Conservation (phyloP, 2,888 invertebrate species). For the Apamea monoglypha region DNA sequence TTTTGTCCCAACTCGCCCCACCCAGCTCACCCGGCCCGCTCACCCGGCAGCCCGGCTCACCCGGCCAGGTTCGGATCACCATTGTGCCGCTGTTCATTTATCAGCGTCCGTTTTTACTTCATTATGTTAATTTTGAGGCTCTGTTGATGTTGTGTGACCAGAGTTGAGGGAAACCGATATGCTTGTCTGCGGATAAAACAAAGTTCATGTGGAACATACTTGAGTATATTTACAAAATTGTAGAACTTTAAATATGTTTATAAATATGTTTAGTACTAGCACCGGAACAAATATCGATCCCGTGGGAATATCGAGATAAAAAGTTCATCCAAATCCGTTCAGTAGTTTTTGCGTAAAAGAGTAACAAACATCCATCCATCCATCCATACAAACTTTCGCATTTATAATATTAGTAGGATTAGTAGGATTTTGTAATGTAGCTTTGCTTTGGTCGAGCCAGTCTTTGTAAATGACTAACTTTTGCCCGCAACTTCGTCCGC, state of each 20-base stretch:
- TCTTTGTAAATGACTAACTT: no score
- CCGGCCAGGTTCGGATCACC: constrained; percentile 19
- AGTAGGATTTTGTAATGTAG: not conserved
- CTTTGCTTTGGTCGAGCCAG: not conserved
- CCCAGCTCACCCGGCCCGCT: not conserved
- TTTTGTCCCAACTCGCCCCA: constrained; percentile 43
- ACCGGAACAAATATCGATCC: no score
- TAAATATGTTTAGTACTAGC: not conserved
- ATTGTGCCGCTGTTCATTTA: constrained; percentile 54
- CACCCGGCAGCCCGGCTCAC: not conserved
- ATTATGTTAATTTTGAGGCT: constrained; percentile 49
- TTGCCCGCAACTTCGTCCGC: no score
- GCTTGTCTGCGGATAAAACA: not conserved
- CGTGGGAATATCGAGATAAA: no score
- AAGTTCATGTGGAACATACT: not conserved
- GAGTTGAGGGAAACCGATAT: constrained; percentile 1
- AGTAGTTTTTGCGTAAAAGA: no score
- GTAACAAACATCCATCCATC: no score
- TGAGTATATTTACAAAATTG: not conserved
- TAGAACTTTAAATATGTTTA: not conserved
- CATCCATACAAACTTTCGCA: no score
- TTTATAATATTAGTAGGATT: no score
- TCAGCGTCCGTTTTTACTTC: constrained; percentile 60
- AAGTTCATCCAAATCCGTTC: no score
- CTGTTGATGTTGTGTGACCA: constrained; percentile 26